These are phyloP conservation scores for Pygocentrus nattereri DNA, from an alignment of 2,797 vertebrate genomes.

Conservation along the genomic window DNA sequence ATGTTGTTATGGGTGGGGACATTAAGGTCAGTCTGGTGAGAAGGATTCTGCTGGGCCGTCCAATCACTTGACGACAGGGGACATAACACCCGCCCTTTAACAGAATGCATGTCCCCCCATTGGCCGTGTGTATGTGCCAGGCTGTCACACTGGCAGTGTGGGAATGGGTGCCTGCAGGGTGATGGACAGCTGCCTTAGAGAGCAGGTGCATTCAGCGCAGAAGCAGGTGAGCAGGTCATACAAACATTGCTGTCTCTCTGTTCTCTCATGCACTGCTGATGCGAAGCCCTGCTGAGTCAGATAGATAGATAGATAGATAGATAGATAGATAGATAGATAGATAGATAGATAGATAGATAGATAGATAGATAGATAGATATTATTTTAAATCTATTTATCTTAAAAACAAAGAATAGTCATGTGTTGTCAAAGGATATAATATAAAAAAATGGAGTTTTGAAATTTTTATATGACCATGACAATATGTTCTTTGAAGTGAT, in stretches of 20 bases:
- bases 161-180: constrained; percentile 66
- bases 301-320: no score
- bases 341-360: no score
- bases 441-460: no score
- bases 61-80: constrained; percentile 30
- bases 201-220: constrained; percentile 54
- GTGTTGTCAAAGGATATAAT: no score
- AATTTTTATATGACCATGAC: no score
- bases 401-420: no score
- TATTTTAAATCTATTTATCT: no score
- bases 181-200: constrained; percentile 72
- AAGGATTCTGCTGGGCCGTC: constrained; percentile 6
- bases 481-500: no score
- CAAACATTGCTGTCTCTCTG: constrained; percentile 1
- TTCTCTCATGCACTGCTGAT: background rate
- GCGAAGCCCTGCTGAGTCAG: no score
- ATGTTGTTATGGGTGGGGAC: background rate
- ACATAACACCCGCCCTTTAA: constrained; percentile 46
- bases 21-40: constrained; percentile 18
- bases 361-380: no score
- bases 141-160: constrained; percentile 62
- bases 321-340: no score
- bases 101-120: constrained; percentile 19
- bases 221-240: constrained; percentile 46
- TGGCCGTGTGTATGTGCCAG: constrained; percentile 28